phyloP scores from a whole-genome alignment of 2,888 invertebrate species.

The Aporophyla lueneburgensis region DNA sequence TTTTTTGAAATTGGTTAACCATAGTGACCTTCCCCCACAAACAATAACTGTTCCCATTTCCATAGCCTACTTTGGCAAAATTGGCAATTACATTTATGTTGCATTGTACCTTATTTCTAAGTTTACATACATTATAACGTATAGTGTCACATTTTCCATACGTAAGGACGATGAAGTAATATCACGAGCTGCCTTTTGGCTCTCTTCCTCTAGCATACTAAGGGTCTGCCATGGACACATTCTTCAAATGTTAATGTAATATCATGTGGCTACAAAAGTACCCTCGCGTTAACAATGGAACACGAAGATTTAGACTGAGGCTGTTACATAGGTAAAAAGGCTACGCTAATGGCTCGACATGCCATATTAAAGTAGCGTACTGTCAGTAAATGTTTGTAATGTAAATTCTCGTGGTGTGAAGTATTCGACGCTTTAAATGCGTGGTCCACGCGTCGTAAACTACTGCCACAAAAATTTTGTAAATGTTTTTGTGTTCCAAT shows the following conservation, averaged over 20 bases:
- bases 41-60: conserved; percentile 46
- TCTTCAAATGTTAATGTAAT: not conserved
- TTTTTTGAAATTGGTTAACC: not conserved
- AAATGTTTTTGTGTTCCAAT: not conserved
- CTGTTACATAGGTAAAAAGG: not conserved
- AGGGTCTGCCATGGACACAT: conserved; percentile 2
- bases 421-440: conserved; percentile 12
- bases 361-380: conserved; percentile 1
- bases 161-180: conserved; percentile 14
- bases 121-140: conserved; percentile 11
- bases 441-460: conserved; percentile 1
- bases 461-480: not conserved
- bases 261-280: not conserved
- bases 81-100: conserved; percentile 38
- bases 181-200: conserved; percentile 32
- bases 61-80: conserved; percentile 51
- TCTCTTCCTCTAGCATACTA: not conserved
- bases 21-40: conserved; percentile 22
- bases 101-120: conserved; percentile 29
- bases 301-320: not conserved
- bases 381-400: not conserved
- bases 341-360: not conserved
- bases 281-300: not conserved
- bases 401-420: not conserved
- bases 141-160: conserved; percentile 1